Conservation (phyloP, 2,888 invertebrate genomes). For the Cataglyphis livida region DNA sequence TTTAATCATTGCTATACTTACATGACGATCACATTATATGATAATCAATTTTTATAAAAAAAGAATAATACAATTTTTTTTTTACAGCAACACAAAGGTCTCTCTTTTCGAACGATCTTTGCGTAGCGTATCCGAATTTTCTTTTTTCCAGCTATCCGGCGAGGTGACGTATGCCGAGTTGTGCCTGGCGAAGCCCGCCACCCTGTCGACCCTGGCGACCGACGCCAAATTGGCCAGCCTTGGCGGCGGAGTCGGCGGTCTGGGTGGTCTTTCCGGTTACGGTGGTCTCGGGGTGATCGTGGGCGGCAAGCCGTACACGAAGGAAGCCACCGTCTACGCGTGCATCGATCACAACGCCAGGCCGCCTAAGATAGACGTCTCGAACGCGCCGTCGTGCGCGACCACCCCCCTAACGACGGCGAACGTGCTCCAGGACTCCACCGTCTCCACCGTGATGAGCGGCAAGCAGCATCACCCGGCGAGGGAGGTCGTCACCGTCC, state of each 20-base stretch:
- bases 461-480: slow-evolving; percentile 80
- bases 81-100: background rate
- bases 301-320: slow-evolving; percentile 87
- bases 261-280: slow-evolving; percentile 77
- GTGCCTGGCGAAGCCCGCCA: slow-evolving; percentile 87
- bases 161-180: slow-evolving; percentile 89
- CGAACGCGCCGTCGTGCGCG: slow-evolving; percentile 64
- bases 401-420: slow-evolving; percentile 67
- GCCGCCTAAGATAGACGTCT: slow-evolving; percentile 82
- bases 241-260: slow-evolving; percentile 80
- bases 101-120: background rate
- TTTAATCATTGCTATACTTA: background rate
- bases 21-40: background rate
- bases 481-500: slow-evolving; percentile 84
- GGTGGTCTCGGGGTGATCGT: slow-evolving; percentile 79
- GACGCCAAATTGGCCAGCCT: slow-evolving; percentile 83
- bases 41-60: background rate
- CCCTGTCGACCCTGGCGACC: slow-evolving; percentile 84
- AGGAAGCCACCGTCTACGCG: slow-evolving; percentile 91
- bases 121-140: background rate
- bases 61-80: background rate
- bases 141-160: slow-evolving; percentile 83
- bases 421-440: slow-evolving; percentile 72
- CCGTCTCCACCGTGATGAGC: slow-evolving; percentile 65
- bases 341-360: slow-evolving; percentile 90